phyloP scores from a whole-genome alignment of 2,888 invertebrate genomes.

The Gymnoscelis rufifasciata region DNA sequence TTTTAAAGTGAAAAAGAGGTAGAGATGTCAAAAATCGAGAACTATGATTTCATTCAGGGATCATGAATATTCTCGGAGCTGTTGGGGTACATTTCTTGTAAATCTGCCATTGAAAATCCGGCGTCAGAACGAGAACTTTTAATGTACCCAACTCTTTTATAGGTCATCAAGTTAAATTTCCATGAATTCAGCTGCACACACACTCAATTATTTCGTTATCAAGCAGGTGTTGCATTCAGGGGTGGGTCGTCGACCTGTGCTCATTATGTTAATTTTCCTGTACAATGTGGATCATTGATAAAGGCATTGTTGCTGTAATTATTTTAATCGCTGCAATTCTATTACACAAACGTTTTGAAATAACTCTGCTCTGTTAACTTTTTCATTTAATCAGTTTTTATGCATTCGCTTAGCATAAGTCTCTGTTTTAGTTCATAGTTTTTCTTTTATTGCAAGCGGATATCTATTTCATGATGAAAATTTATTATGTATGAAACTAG shows the following conservation, averaged over 20 bases:
- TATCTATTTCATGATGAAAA: no score
- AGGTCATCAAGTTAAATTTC: background rate
- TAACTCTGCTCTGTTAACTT: slow-evolving; percentile 13
- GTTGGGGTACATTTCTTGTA: no score
- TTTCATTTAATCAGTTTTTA: no score
- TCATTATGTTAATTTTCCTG: slow-evolving; percentile 29
- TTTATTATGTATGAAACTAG: no score
- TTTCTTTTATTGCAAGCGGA: no score
- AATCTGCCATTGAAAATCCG: no score
- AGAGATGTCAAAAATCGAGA: no score
- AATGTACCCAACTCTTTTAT: no score
- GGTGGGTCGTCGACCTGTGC: slow-evolving; percentile 16
- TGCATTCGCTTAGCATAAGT: background rate
- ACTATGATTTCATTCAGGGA: no score
- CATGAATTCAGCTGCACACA: slow-evolving; percentile 10
- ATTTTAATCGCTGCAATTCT: slow-evolving; percentile 11
- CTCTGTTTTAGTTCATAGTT: background rate
- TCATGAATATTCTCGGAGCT: no score
- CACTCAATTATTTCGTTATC: slow-evolving; percentile 22
- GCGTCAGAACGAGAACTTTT: no score
- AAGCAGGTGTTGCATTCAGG: slow-evolving; percentile 25
- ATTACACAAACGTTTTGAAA: slow-evolving; percentile 6
- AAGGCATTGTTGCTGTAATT: slow-evolving; percentile 19
- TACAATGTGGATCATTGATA: slow-evolving; percentile 26
- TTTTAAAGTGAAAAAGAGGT: no score